Evolutionary conservation across 2,797 vertebrate genomes (phyloP).

Genomic region (Semotilus atromaculatus): DNA sequence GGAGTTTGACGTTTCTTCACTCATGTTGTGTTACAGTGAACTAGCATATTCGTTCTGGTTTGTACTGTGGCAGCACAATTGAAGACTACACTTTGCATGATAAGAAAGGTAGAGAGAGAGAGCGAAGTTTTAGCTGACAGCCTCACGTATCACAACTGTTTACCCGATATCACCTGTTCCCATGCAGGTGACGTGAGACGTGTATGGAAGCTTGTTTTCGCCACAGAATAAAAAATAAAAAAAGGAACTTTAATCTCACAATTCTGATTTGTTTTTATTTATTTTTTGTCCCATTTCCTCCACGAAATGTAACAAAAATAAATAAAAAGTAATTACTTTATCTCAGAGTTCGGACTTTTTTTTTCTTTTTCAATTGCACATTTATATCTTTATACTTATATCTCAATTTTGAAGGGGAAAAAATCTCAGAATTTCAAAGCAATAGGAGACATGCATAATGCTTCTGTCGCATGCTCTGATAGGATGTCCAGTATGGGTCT

Average conservation of each 20-base stretch:
- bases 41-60: background rate
- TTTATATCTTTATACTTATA: too few species aligned
- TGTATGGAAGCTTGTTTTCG: background rate
- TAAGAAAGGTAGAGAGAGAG: background rate
- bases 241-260: too few species aligned
- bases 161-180: slow-evolving; percentile 31
- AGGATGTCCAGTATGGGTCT: background rate
- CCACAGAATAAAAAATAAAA: background rate
- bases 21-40: background rate
- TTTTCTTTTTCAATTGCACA: too few species aligned
- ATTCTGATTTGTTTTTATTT: too few species aligned
- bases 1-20: background rate
- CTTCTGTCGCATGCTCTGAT: background rate
- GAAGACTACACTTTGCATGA: background rate
- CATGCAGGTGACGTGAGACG: background rate
- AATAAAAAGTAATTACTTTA: too few species aligned
- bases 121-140: slow-evolving; percentile 14
- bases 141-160: slow-evolving; percentile 43
- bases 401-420: too few species aligned
- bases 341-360: too few species aligned
- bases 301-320: too few species aligned
- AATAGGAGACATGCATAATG: background rate
- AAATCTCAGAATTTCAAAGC: too few species aligned
- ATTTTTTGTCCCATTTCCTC: too few species aligned
- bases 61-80: background rate